Percentiles rank a stretch among this genome's conserved stretches.
Conservation (phyloP, 2,888 invertebrate genomes). For the Dicyrtomina minuta region DNA sequence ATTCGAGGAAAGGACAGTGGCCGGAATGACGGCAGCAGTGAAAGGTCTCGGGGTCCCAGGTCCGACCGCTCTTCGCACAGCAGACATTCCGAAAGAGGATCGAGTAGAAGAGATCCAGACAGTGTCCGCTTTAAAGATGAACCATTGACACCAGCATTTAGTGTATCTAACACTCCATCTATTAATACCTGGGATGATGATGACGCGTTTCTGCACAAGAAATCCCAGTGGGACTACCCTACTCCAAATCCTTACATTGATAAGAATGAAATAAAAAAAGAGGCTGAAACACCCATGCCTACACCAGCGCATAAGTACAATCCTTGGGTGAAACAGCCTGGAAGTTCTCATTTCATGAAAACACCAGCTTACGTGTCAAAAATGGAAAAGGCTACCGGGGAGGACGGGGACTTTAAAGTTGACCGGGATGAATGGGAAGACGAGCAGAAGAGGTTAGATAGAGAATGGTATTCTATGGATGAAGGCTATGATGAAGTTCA, state of each 20-base stretch:
- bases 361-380: slow-evolving; percentile 47
- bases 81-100: slow-evolving; percentile 44
- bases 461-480: slow-evolving; percentile 97
- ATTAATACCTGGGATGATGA: slow-evolving; percentile 58
- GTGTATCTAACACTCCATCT: slow-evolving; percentile 65
- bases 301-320: slow-evolving; percentile 87
- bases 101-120: slow-evolving; percentile 43
- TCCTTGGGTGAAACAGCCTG: slow-evolving; percentile 65
- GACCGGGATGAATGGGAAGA: slow-evolving; percentile 85
- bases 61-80: slow-evolving; percentile 36
- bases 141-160: slow-evolving; percentile 77
- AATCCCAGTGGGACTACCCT: slow-evolving; percentile 50
- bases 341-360: slow-evolving; percentile 48
- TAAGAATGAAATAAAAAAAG: slow-evolving; percentile 54
- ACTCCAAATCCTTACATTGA: slow-evolving; percentile 41
- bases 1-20: slow-evolving; percentile 46
- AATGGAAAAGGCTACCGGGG: slow-evolving; percentile 56
- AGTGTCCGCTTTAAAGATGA: slow-evolving; percentile 72
- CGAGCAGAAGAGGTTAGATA: slow-evolving; percentile 83
- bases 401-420: slow-evolving; percentile 64
- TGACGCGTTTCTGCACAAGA: slow-evolving; percentile 36
- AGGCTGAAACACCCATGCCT: slow-evolving; percentile 73
- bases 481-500: slow-evolving; percentile 90
- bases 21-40: slow-evolving; percentile 21
- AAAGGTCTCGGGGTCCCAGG: slow-evolving; percentile 26